Evolutionary conservation across 2,113 vertebrate species (phyloP), one percentile per base, ranked within the genome.

Genomic region (Vidua macroura): DNA sequence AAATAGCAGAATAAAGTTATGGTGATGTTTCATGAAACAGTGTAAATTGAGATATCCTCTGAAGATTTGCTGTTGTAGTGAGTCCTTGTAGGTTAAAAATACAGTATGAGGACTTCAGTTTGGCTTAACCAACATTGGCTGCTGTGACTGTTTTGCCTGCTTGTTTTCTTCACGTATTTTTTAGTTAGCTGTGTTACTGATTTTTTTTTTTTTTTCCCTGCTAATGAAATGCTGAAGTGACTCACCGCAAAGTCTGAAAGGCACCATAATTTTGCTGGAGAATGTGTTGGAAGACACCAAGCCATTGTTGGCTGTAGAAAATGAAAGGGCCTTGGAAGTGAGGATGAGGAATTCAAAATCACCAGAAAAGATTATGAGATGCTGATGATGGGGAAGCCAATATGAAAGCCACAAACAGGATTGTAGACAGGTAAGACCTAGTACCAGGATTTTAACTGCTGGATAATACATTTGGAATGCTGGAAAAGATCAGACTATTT

Each of bases 11-110:
- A 46, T 41, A 49, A 86, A 10, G 8, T 49, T 63, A 55, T 44
- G 52, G 20, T 51, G 43, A 18, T 58, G 17, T 73, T 83, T 70
- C 22, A n/a, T n/a, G 37, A 44, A 44, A 30, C 19, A 20, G 10
- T 31, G 2, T 27, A 73, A 46, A 14, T 13, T 0, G 0, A 64
- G 51, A 10, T 27, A 35, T 28, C 6, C 39, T 82, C 15, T 11
- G 20, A 72, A 59, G 53, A 12, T 68, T 80, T 88, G 44, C 25
- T 83, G 20, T 2, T 4, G 13, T 48, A 49, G 8, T 35, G 43
- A 39, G 30, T 46, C 27, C 70, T 66, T 30, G 7, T 11, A 60
- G 31, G 33, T 12, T 88, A 21, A 62, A 74, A 68, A 74, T 24
- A 2, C 11, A 70, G 3, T 6, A 6, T 17, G 11, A 44, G 12